These are phyloP conservation scores for Hippoglossus stenolepis DNA, from an alignment of 2,113 vertebrate species.

Conservation along the genomic window DNA sequence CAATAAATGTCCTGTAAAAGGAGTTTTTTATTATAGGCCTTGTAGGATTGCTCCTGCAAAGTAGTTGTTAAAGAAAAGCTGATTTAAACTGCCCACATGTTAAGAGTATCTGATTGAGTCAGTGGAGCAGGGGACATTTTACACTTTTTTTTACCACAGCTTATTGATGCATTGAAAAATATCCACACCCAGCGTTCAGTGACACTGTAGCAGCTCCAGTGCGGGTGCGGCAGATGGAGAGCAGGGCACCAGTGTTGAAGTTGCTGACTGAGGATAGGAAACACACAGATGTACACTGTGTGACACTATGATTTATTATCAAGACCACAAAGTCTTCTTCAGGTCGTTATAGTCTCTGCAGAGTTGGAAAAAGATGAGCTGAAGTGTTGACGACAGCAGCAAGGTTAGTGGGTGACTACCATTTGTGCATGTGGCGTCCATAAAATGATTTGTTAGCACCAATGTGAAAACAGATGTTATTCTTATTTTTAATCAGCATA, in stretches of 20 bases:
- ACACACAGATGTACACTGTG: not conserved
- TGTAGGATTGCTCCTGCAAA: not conserved
- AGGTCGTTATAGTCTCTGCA: not conserved
- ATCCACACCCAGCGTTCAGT: too few species aligned
- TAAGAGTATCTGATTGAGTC: not conserved
- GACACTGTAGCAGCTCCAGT: not conserved
- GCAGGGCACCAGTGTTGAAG: not conserved
- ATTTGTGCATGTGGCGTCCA: not conserved
- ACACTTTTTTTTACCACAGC: not conserved
- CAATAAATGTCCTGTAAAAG: conserved; percentile 28
- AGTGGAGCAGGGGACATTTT: not conserved
- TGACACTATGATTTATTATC: conserved; percentile 15
- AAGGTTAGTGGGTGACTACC: not conserved
- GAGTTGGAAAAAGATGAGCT: not conserved
- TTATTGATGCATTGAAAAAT: not conserved
- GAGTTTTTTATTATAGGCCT: conserved; percentile 15
- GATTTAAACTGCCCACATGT: not conserved
- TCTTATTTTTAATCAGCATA: too few species aligned
- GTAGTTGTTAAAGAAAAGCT: not conserved
- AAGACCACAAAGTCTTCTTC: conserved; percentile 1
- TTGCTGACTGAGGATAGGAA: conserved; percentile 10
- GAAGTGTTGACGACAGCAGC: not conserved
- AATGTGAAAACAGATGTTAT: too few species aligned
- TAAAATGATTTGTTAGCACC: not conserved
- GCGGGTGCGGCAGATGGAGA: not conserved